Conservation (phyloP, 2,113 vertebrate species). For the Arvicanthis niloticus region DNA sequence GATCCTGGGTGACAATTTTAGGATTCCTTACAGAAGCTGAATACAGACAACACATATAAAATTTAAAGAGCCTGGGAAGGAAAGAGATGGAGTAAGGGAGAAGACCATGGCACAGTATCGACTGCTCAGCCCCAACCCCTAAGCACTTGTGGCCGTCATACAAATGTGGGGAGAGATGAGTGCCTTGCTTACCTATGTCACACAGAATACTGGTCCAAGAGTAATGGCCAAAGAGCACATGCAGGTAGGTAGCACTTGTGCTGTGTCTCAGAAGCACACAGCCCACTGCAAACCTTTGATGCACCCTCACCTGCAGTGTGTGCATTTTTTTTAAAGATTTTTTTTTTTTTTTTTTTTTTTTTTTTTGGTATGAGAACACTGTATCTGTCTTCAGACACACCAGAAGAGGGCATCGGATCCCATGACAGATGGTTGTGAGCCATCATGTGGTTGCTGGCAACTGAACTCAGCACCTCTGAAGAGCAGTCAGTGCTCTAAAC, state of each 20-base stretch:
- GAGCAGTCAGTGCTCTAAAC: too few species aligned
- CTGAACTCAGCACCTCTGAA: too few species aligned
- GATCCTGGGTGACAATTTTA: neutral
- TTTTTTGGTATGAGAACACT: too few species aligned
- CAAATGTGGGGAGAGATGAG: accelerated
- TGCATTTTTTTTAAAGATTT: neutral
- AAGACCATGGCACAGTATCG: neutral
- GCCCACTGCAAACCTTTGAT: neutral
- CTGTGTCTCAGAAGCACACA: neutral
- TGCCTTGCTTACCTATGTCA: neutral
- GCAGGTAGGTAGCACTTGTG: neutral
- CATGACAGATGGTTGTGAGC: too few species aligned
- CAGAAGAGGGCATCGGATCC: too few species aligned
- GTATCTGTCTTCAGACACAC: too few species aligned
- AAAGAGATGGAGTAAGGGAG: neutral
- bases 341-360: neutral
- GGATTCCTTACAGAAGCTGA: neutral
- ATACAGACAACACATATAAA: neutral
- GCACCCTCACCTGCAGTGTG: neutral
- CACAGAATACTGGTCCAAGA: neutral
- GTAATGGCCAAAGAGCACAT: too few species aligned
- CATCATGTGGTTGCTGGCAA: too few species aligned
- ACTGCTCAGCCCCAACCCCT: too few species aligned
- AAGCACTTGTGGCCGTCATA: too few species aligned
- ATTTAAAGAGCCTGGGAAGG: neutral